Conservation (phyloP, 2,888 invertebrate species). For the Aporophyla lueneburgensis region DNA sequence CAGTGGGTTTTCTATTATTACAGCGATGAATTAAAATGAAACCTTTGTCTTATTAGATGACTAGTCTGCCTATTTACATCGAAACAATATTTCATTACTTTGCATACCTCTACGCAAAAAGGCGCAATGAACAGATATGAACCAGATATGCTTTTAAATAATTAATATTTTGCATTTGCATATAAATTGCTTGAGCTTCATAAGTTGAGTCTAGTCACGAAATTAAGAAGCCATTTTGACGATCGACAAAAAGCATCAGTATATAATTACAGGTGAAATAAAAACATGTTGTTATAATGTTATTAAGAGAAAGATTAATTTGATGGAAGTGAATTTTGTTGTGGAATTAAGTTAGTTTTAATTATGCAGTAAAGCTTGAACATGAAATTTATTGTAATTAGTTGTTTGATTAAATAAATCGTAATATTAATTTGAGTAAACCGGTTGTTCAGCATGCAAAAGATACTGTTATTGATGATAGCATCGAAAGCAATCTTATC, state of each 20-base stretch:
- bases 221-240: constrained; percentile 62
- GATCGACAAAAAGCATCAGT: constrained; percentile 49
- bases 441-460: background rate
- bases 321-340: constrained; percentile 37
- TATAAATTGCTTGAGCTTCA: constrained; percentile 62
- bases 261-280: constrained; percentile 61
- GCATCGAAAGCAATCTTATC: background rate
- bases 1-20: background rate
- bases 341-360: constrained; percentile 35
- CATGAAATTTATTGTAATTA: constrained; percentile 43
- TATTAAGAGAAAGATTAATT: constrained; percentile 56
- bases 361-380: constrained; percentile 39
- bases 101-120: constrained; percentile 28
- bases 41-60: background rate
- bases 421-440: constrained; percentile 26
- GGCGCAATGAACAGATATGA: constrained; percentile 44
- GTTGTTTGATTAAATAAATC: constrained; percentile 31
- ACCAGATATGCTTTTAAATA: constrained; percentile 60
- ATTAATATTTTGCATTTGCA: constrained; percentile 65
- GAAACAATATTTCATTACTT: constrained; percentile 20
- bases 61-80: background rate
- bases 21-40: background rate
- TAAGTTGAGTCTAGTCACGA: constrained; percentile 61
- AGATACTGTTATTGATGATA: background rate
- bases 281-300: constrained; percentile 56